phyloP scores from a whole-genome alignment of 2,888 invertebrate genomes.

The Antitype chi region DNA sequence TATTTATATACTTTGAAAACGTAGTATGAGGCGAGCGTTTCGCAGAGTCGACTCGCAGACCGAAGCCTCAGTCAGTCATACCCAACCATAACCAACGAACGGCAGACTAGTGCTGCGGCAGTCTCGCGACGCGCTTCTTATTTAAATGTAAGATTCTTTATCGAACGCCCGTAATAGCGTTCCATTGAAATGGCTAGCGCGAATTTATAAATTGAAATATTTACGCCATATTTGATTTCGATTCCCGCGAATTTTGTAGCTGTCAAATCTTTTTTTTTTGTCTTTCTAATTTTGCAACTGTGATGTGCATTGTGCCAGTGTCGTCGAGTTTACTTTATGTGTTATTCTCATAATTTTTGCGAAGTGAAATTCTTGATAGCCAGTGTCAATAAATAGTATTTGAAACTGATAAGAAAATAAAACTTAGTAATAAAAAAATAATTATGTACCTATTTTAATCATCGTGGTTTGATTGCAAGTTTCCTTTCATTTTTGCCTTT shows the following conservation, averaged over 20 bases:
- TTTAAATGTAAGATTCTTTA: constrained; percentile 57
- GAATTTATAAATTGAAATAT: constrained; percentile 45
- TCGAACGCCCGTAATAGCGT: constrained; percentile 57
- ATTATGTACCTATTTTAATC: constrained; percentile 32
- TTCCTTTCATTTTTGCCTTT: constrained; percentile 62
- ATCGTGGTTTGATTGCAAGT: constrained; percentile 48
- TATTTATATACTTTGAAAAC: constrained; percentile 69
- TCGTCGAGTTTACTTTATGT: constrained; percentile 51
- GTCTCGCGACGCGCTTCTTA: constrained; percentile 58
- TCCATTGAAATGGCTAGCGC: constrained; percentile 31
- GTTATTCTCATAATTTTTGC: constrained; percentile 54
- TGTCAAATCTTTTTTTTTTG: constrained; percentile 28
- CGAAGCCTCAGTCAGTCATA: constrained; percentile 66
- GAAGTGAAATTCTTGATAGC: constrained; percentile 27
- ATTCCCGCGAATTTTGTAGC: constrained; percentile 44
- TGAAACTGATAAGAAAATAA: constrained; percentile 7
- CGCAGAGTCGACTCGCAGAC: constrained; percentile 54
- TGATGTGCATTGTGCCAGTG: constrained; percentile 44
- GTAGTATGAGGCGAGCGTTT: constrained; percentile 61
- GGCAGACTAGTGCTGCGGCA: constrained; percentile 58
- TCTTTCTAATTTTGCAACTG: constrained; percentile 19
- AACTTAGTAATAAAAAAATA: constrained; percentile 20
- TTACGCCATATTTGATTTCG: constrained; percentile 60
- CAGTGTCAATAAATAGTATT: constrained; percentile 37
- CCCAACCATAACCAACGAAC: constrained; percentile 38